Conservation (phyloP, 2,113 vertebrate species). For the Tetrax tetrax region DNA sequence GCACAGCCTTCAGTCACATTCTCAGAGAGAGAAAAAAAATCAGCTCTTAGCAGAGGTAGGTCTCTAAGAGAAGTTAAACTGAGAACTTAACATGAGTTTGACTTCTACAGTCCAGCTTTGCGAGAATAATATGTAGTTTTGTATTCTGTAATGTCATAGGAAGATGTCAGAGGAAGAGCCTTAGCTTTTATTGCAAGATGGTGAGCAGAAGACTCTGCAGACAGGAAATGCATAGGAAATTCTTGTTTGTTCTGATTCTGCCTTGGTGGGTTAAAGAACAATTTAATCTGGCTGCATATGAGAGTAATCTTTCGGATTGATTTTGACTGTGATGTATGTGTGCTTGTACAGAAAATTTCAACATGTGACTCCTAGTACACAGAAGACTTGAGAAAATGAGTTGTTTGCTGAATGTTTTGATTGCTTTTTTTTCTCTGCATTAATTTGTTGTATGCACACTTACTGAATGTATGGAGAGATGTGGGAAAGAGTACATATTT, state of each 20-base stretch:
- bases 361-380: not conserved
- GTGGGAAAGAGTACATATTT: not conserved
- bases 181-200: not conserved
- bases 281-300: not conserved
- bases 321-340: not conserved
- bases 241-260: not conserved
- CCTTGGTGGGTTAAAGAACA: not conserved
- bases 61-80: not conserved
- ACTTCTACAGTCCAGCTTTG: not conserved
- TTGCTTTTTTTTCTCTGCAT: not conserved
- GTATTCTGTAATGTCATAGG: not conserved
- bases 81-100: not conserved
- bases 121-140: not conserved
- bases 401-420: not conserved
- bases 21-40: not conserved
- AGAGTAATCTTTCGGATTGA: not conserved
- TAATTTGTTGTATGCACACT: not conserved
- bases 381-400: not conserved
- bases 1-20: not conserved
- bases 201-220: not conserved
- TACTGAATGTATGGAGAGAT: not conserved
- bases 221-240: not conserved
- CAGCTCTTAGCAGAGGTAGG: not conserved
- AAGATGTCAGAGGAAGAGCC: not conserved
- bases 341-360: not conserved